Evolutionary conservation across 2,797 vertebrate species (phyloP).

Genomic region (Forpus xanthops): DNA sequence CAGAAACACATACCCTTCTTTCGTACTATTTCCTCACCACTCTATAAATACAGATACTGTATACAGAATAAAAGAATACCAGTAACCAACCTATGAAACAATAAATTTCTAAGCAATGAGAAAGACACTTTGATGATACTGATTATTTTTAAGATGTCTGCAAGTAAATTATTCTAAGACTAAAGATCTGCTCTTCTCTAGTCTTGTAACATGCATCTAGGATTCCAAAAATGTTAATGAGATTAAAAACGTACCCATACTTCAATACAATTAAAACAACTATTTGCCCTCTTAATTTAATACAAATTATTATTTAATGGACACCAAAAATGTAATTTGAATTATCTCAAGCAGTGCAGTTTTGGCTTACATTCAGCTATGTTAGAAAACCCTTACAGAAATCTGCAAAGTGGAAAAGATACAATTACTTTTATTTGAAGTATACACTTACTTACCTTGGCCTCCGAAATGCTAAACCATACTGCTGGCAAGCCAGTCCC

Average conservation of each 20-base stretch:
- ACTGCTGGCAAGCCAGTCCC: constrained; percentile 94
- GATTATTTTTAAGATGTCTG: not conserved
- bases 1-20: not conserved
- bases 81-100: not conserved
- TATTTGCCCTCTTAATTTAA: not conserved
- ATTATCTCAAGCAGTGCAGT: constrained; percentile 28
- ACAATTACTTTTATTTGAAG: constrained; percentile 51
- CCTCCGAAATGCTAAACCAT: constrained; percentile 90
- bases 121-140: not conserved
- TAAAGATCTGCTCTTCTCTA: not conserved
- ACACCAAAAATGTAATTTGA: not conserved
- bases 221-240: not conserved
- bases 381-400: not conserved
- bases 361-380: constrained; percentile 17
- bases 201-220: not conserved
- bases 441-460: constrained; percentile 86
- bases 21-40: not conserved
- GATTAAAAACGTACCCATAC: not conserved
- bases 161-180: not conserved
- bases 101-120: not conserved
- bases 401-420: constrained; percentile 21
- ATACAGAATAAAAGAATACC: not conserved
- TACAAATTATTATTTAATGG: constrained; percentile 2
- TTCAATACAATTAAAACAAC: constrained; percentile 14
- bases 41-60: not conserved